A percentile compares a stretch with the other conserved stretches of the same genome.
These are phyloP conservation scores for Aporophyla lueneburgensis DNA, from an alignment of 2,888 invertebrate genomes.

Conservation along the genomic window DNA sequence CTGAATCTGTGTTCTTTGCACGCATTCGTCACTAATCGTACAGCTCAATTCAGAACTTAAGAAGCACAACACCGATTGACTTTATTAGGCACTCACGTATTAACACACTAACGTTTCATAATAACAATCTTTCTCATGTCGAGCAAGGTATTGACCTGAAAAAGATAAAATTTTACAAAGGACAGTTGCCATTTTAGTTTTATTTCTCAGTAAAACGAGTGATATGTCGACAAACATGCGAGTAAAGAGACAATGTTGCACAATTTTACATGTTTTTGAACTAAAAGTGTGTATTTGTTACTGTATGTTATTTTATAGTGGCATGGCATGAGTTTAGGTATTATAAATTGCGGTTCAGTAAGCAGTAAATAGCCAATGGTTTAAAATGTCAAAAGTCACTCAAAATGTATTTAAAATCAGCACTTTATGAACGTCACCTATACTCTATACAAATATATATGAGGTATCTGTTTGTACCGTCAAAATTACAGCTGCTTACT, in stretches of 20 bases:
- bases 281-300: neutral
- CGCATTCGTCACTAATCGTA: too few relatives aligned
- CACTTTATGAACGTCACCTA: neutral
- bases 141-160: neutral
- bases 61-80: too few relatives aligned
- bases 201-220: conserved; percentile 13
- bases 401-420: too few relatives aligned
- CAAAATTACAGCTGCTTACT: too few relatives aligned
- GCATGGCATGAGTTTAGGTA: neutral
- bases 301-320: neutral
- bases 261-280: conserved; percentile 18
- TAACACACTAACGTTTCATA: too few relatives aligned
- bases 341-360: neutral
- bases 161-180: conserved; percentile 1
- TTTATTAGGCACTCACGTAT: too few relatives aligned
- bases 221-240: conserved; percentile 33
- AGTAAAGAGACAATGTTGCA: conserved; percentile 34
- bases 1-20: too few relatives aligned
- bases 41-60: too few relatives aligned
- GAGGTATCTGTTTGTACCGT: too few relatives aligned
- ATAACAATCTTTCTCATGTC: too few relatives aligned
- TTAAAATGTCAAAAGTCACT: neutral
- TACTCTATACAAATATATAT: too few relatives aligned
- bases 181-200: neutral
- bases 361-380: neutral